Base-by-base conservation (phyloP, 2,797 vertebrate species). In the Melanitta fusca region DNA sequence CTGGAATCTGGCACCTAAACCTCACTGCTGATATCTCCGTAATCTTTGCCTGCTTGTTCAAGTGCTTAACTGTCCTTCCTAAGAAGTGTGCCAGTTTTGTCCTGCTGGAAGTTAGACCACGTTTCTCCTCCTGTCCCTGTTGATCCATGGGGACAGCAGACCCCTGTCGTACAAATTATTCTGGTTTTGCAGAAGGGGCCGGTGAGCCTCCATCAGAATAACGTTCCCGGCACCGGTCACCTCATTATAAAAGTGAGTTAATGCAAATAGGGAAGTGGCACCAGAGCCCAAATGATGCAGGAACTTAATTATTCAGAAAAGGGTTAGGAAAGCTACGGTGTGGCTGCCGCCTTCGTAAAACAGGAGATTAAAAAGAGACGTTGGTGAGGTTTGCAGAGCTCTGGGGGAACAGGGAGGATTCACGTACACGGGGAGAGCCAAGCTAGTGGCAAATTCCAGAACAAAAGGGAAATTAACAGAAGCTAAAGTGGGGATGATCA, bases 381-480 rank as follows among this genome's bases (percentile, higher is more conserved):
- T 93, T 27, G 47, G 47, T 3, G 56, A 85, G 49, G 80, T 18
- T 92, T 84, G 77, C 69, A 60, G 75, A 89, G 78, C 93, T 87
- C 86, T 19, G 70, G 81, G 93, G 91, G 79, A 95, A 94, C 72
- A 80, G 71, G 60, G 38, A 93, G 61, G 81, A 73, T 88, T 88
- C 92, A 30, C 17, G 2, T 6, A 73, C 39, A 53, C 3, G 6
- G 47, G 51, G 66, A 90, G 73, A 96, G 70, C 30, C 1, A 45
- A 91, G 62, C 56, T 32, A 54, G 74, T 61, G 89, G 95, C 86
- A 97, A 96, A 95, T 66, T 82, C 53, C 54, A 82, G 87, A 95
- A 97, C 91, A 96, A 96, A 93, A 85, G 68, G 73, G 85, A 97
- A 97, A 97, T 96, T 92, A 97, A 80, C 88, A 90, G 92, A 85